Base-by-base conservation (phyloP, 1,140 invertebrate genomes). In the Nixonia krombeini region DNA sequence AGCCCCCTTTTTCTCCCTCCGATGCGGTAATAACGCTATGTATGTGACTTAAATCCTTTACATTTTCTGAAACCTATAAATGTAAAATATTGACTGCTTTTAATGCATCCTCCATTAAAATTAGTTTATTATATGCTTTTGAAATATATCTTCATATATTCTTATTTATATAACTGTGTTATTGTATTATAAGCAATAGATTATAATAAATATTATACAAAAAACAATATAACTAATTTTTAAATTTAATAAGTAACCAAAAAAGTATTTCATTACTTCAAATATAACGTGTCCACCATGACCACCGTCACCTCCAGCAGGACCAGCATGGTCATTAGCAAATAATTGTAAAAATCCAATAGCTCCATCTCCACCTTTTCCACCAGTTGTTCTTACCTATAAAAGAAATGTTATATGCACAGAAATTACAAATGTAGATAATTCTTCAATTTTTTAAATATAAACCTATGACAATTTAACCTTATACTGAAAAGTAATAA, bases 221-320 rank as follows among this genome's bases (percentile, higher is more conserved):
- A n/a, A n/a, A n/a, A n/a, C n/a, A n/a, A n/a, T n/a, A n/a, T 18
- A 35, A 35, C 13, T 10, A 6, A 38, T 21, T 13, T 53, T 5
- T 29, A 23, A 6, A n/a, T n/a, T n/a, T n/a, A n/a, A n/a, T n/a
- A n/a, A n/a, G n/a, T n/a, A n/a, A n/a, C n/a, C n/a, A n/a, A n/a
- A n/a, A n/a, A n/a, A n/a, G n/a, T 18, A 42, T n/a, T 38, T 37
- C 42, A 41, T 10, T 76, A 91, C 92, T 87, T 93, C 83, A 73
- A 98, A 95, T 40, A 99, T 90, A 1, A 99, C 92, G 87, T 99
- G 97, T 0, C 94, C 97, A n/a, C 98, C 98, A 78, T 96, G 90
- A 0, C 98, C 98, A 7, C 97, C 98, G 86, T 99, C 94, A 0
- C 97, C 98, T 2, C 97, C 97, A 85, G 97, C 94, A 0, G 97